phyloP scores from a whole-genome alignment of 2,113 vertebrate genomes.

The Cinclus mexicanus region DNA sequence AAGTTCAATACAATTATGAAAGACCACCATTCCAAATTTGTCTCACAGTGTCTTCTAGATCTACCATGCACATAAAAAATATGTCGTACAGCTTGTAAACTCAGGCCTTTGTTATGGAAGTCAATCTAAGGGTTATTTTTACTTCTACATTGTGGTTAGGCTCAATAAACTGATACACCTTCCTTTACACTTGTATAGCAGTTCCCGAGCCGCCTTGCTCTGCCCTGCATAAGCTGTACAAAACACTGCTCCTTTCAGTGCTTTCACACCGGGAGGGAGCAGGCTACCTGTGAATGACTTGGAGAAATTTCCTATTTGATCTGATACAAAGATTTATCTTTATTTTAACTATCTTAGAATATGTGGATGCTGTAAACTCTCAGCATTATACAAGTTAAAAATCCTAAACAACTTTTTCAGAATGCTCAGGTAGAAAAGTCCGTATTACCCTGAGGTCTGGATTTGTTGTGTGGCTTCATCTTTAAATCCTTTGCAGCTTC shows the following conservation, averaged over 20 bases:
- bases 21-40: not conserved
- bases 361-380: not conserved
- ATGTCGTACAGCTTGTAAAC: not conserved
- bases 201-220: not conserved
- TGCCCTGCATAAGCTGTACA: not conserved
- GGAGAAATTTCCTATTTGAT: not conserved
- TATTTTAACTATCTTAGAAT: not conserved
- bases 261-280: not conserved
- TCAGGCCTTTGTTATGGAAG: not conserved
- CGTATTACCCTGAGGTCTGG: not conserved
- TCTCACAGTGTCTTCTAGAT: not conserved
- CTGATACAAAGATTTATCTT: not conserved
- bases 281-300: not conserved
- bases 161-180: not conserved
- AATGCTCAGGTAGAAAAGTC: not conserved
- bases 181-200: not conserved
- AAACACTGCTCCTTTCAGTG: not conserved
- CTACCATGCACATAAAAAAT: accelerated
- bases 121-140: not conserved
- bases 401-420: not conserved
- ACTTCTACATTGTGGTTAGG: not conserved
- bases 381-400: not conserved
- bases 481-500: not conserved
- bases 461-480: not conserved
- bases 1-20: not conserved